Evolutionary conservation across 2,888 invertebrate species (phyloP).

Genomic region (Zygothrica quintamaculata): DNA sequence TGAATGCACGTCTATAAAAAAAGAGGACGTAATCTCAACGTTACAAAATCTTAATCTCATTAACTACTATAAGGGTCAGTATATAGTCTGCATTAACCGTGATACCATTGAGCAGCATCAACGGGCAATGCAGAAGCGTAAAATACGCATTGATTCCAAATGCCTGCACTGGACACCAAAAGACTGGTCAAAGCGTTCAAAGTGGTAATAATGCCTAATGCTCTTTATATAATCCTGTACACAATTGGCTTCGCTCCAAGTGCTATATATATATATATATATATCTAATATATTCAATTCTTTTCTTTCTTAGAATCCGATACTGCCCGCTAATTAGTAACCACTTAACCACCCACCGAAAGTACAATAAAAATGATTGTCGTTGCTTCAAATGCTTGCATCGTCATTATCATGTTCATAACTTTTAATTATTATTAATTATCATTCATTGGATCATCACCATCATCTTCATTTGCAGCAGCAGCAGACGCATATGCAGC

Average conservation of each 20-base stretch:
- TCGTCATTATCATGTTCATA: constrained; percentile 1
- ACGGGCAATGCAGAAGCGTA: constrained; percentile 94
- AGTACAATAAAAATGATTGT: constrained; percentile 43
- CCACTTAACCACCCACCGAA: constrained; percentile 26
- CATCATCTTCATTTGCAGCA: not conserved
- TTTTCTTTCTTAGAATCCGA: constrained; percentile 42
- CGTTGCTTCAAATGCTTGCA: constrained; percentile 34
- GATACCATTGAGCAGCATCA: constrained; percentile 95
- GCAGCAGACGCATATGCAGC: not conserved
- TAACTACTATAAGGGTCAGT: constrained; percentile 99
- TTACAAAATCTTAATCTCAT: constrained; percentile 98
- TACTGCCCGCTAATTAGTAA: constrained; percentile 22
- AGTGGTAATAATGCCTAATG: constrained; percentile 88
- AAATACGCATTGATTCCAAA: constrained; percentile 96
- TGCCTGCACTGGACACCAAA: constrained; percentile 99
- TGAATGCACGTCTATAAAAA: constrained; percentile 98
- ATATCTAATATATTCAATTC: not conserved
- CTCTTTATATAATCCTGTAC: too few relatives aligned
- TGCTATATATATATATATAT: too few relatives aligned
- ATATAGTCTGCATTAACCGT: constrained; percentile 96
- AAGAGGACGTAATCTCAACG: constrained; percentile 99
- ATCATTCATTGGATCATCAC: not conserved
- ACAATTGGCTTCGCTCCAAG: too few relatives aligned
- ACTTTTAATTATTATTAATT: not conserved
- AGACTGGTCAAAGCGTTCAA: constrained; percentile 99